Conservation (phyloP, 2,888 invertebrate species). For the Labia minor region DNA sequence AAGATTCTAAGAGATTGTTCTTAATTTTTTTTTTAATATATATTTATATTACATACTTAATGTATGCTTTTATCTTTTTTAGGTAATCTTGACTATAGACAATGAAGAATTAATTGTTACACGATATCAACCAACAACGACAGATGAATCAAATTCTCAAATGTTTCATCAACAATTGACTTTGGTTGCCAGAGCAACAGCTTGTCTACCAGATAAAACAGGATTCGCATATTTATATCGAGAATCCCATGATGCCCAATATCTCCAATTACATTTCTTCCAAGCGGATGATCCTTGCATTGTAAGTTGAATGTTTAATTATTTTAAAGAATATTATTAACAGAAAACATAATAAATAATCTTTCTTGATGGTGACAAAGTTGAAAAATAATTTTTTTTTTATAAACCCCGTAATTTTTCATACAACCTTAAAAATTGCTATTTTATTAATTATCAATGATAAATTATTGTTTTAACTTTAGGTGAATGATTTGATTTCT, state of each 20-base stretch:
- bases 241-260: constrained; percentile 54
- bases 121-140: constrained; percentile 24
- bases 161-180: constrained; percentile 34
- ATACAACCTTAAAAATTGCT: background rate
- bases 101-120: constrained; percentile 42
- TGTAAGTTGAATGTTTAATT: constrained; percentile 45
- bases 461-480: too few relatives aligned
- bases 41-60: too few relatives aligned
- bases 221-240: constrained; percentile 58
- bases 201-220: constrained; percentile 15
- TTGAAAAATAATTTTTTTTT: background rate
- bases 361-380: too few relatives aligned
- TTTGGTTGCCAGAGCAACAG: constrained; percentile 32
- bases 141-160: constrained; percentile 31
- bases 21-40: too few relatives aligned
- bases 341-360: too few relatives aligned
- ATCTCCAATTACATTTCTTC: constrained; percentile 64
- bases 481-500: constrained; percentile 59
- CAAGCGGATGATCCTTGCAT: constrained; percentile 52
- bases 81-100: constrained; percentile 63
- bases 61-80: constrained; percentile 34
- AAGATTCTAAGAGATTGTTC: too few relatives aligned
- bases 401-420: background rate
- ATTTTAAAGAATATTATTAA: background rate
- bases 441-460: too few relatives aligned